Evolutionary conservation across 2,888 invertebrate species (phyloP).

Genomic region (Apamea sordens): DNA sequence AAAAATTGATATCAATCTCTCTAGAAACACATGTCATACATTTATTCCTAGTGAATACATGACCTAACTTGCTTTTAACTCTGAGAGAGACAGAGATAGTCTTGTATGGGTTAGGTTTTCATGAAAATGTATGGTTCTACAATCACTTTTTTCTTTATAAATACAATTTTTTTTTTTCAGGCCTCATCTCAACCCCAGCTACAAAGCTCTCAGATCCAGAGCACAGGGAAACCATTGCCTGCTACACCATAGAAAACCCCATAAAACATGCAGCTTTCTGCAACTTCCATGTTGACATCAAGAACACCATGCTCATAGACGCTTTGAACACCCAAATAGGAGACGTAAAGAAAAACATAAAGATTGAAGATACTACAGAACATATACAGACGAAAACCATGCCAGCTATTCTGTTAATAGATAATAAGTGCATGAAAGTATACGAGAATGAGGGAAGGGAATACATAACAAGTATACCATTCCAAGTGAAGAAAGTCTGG

Average conservation of each 20-base stretch:
- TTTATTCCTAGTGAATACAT: not conserved
- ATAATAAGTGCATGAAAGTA: conserved; percentile 93
- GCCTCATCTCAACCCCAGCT: conserved; percentile 88
- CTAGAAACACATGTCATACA: not conserved
- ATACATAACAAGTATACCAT: conserved; percentile 94
- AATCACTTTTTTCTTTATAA: not conserved
- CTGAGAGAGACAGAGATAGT: not conserved
- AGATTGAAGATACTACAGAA: conserved; percentile 88
- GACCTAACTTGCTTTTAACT: not conserved
- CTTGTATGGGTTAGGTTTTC: not conserved
- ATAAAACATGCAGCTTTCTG: conserved; percentile 96
- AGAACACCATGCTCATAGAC: conserved; percentile 90
- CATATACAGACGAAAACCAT: conserved; percentile 89
- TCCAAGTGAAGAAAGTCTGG: conserved; percentile 95
- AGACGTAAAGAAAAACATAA: conserved; percentile 87
- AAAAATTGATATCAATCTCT: not conserved
- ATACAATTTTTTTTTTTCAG: conserved; percentile 71
- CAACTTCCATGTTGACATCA: conserved; percentile 87
- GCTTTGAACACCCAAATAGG: conserved; percentile 87
- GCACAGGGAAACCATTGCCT: conserved; percentile 91
- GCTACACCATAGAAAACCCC: conserved; percentile 95
- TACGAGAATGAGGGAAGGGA: conserved; percentile 95
- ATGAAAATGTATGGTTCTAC: not conserved
- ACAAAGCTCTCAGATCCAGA: conserved; percentile 88
- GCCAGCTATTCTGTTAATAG: conserved; percentile 93